Base-by-base conservation (phyloP, 37 sponge, comb jelly and placozoan genomes). In the Dysidea cf. avara region DNA sequence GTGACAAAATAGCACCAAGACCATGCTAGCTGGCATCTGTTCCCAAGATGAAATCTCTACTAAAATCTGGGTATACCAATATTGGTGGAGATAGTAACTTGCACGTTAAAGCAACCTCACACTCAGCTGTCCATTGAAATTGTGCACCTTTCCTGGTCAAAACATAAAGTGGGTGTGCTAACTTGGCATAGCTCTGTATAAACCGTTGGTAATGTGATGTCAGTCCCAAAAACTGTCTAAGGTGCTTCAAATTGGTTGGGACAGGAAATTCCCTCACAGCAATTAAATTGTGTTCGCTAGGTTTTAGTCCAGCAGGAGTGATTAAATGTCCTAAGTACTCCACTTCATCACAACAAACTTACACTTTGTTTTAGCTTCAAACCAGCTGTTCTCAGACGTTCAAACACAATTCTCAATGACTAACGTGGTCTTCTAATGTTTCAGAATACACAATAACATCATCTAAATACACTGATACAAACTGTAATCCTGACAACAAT, bases 391-490 rank as follows among this genome's bases (percentile, higher is more conserved):
- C 51, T 13, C n/a, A 79, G 51, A 20, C 50, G 17, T 25, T 57
- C 47, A 18, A 79, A 39, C 4, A 79, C 61, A 18, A 43, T 47
- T 38, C 33, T 12, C 21, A 58, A 51, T 2, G 33, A 31, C 21
- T 20, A 12, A 80, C 26, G 39, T 80, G 80, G 38, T 49, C 71
- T 22, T 47, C 53, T 48, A 80, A 69, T 21, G 20, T 60, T 3
- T 20, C 20, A 25, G 61, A 56, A 59, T 66, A 72, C 7, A 85
- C 37, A 20, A 85, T 48, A 22, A 85, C 50, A 53, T 77, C 85
- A 36, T 84, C 85, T 12, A 84, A 28, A 40, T 85, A 85, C 18
- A n/a, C n/a, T n/a, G n/a, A n/a, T n/a, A n/a, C n/a, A n/a, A n/a
- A n/a, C n/a, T n/a, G n/a, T n/a, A n/a, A 74, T 59, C 85, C 78